These are phyloP conservation scores for Nothobranchius furzeri DNA, from an alignment of 2,113 vertebrate genomes.

Conservation along the genomic window DNA sequence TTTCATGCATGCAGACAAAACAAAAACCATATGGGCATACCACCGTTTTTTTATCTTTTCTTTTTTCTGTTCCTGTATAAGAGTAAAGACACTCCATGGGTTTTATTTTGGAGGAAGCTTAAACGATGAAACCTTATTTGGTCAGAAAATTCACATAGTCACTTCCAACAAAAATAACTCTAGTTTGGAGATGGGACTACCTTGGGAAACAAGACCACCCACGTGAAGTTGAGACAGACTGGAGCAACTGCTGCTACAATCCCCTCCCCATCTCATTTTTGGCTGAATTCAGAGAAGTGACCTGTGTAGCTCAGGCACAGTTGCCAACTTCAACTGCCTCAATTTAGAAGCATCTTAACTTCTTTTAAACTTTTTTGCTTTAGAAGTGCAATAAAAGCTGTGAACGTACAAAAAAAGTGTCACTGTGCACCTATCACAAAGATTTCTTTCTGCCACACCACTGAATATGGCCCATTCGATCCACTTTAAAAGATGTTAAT, in stretches of 20 bases:
- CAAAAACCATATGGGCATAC: constrained; percentile 33
- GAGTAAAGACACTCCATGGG: constrained; percentile 27
- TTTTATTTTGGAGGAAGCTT: constrained; percentile 37
- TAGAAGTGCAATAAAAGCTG: constrained; percentile 8
- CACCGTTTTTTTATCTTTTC: constrained; percentile 32
- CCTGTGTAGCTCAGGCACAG: constrained; percentile 1
- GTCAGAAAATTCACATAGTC: constrained; percentile 72
- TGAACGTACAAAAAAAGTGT: constrained; percentile 13
- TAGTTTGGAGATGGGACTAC: constrained; percentile 74
- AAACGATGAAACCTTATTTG: constrained; percentile 78
- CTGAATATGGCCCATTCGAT: constrained; percentile 51
- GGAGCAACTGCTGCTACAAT: constrained; percentile 53
- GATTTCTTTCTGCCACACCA: constrained; percentile 21
- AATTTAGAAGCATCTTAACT: background rate
- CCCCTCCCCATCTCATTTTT: constrained; percentile 15
- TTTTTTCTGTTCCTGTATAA: constrained; percentile 30
- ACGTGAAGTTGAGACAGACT: constrained; percentile 49
- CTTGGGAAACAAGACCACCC: constrained; percentile 77
- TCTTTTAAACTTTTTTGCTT: background rate
- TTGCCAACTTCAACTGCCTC: background rate
- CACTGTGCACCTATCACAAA: constrained; percentile 47
- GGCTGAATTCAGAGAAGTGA: constrained; percentile 30
- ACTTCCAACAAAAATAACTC: constrained; percentile 76
- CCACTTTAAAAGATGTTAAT: constrained; percentile 65
- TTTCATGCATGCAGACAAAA: constrained; percentile 44